These are phyloP conservation scores for Apamea epomidion DNA, from an alignment of 2,888 invertebrate species.

Conservation along the genomic window DNA sequence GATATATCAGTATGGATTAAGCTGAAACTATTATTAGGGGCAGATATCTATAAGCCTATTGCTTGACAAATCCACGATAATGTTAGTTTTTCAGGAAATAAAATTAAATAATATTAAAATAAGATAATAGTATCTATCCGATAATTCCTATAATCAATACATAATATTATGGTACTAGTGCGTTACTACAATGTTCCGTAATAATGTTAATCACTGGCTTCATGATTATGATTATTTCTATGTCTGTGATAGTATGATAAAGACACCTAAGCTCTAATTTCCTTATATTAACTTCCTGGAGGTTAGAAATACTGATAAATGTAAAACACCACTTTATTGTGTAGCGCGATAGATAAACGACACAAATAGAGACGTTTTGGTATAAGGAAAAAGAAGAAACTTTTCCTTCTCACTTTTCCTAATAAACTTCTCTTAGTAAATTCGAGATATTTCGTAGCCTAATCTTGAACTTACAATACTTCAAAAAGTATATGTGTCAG, in stretches of 20 bases:
- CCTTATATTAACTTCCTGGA: background rate
- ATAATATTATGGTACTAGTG: background rate
- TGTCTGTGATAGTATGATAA: conserved; percentile 18
- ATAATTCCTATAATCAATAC: background rate
- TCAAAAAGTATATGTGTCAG: background rate
- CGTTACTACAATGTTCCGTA: background rate
- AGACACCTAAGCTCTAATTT: background rate
- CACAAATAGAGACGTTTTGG: background rate
- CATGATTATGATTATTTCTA: conserved; percentile 1
- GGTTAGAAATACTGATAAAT: background rate
- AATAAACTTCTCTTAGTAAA: background rate
- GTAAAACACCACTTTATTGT: background rate
- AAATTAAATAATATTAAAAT: background rate
- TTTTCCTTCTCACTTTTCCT: background rate
- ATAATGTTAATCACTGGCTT: conserved; percentile 4
- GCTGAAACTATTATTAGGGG: background rate
- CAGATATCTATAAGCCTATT: too few species aligned
- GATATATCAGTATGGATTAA: background rate
- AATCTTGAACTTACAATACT: background rate
- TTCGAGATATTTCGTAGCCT: background rate
- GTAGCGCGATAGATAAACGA: background rate
- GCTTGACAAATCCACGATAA: too few species aligned
- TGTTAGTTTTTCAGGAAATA: background rate
- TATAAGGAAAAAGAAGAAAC: background rate
- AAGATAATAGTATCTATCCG: background rate